Conservation (phyloP, 2,797 vertebrate genomes). For the Lycodopsis pacificus region DNA sequence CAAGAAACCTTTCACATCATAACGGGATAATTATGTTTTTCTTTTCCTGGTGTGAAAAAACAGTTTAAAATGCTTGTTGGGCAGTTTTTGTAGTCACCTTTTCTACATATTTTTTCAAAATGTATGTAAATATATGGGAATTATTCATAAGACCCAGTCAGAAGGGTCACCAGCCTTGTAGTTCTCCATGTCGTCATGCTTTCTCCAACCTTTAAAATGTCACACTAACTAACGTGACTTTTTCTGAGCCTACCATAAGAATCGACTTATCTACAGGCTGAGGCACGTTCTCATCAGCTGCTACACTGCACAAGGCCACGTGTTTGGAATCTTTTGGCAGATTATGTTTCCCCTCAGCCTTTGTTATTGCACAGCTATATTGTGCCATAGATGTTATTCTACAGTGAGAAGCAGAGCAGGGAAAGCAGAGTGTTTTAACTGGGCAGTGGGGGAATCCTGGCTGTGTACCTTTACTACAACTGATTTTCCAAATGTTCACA, state of each 20-base stretch:
- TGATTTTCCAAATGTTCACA: background rate
- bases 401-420: slow-evolving; percentile 3
- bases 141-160: background rate
- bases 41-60: too few species aligned
- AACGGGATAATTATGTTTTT: too few species aligned
- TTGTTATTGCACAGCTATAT: slow-evolving; percentile 13
- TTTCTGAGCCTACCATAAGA: slow-evolving; percentile 19
- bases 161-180: background rate
- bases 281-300: slow-evolving; percentile 19
- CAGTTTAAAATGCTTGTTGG: background rate
- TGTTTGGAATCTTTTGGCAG: slow-evolving; percentile 38
- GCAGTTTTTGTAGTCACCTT: background rate
- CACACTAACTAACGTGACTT: background rate
- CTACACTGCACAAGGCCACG: background rate
- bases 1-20: too few species aligned
- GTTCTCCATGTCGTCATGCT: background rate
- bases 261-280: slow-evolving; percentile 1
- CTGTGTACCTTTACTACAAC: background rate
- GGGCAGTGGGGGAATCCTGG: background rate
- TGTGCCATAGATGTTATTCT: slow-evolving; percentile 52
- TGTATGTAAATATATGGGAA: background rate
- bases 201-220: background rate
- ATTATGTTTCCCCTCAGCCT: slow-evolving; percentile 41
- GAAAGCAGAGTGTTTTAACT: background rate
- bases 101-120: background rate